These are phyloP conservation scores for Rhizomys pruinosus DNA, from an alignment of 2,113 vertebrate genomes.

Conservation along the genomic window DNA sequence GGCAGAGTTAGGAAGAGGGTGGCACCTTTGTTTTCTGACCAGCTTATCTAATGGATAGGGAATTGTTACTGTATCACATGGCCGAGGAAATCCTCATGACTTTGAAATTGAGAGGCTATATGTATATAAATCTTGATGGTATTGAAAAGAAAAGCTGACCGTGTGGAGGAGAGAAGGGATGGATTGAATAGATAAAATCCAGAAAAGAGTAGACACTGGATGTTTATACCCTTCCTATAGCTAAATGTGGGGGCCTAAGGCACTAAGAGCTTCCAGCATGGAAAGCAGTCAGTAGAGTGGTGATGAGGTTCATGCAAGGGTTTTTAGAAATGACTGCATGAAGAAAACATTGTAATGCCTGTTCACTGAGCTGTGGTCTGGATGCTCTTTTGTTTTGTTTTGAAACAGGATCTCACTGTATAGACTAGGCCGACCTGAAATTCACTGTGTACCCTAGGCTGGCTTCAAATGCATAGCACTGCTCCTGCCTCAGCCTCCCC, in stretches of 20 bases:
- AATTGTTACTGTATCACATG: slow-evolving; percentile 15
- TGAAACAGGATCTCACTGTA: background rate
- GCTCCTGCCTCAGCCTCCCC: background rate
- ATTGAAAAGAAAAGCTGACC: background rate
- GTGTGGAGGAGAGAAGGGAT: background rate
- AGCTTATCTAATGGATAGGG: slow-evolving; percentile 9
- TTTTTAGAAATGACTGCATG: background rate
- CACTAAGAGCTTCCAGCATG: background rate
- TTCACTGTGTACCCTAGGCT: background rate
- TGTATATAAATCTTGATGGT: background rate
- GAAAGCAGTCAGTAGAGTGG: background rate
- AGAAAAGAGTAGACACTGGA: background rate
- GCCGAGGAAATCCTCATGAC: background rate
- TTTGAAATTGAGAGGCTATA: background rate
- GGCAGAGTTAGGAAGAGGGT: slow-evolving; percentile 16
- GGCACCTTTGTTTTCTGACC: slow-evolving; percentile 19
- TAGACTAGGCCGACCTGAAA: background rate
- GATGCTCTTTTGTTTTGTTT: background rate
- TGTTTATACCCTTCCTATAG: background rate
- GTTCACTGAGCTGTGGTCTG: background rate
- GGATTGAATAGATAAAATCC: slow-evolving; percentile 20
- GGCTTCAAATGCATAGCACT: background rate
- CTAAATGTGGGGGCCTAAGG: background rate
- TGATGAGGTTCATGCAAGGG: background rate
- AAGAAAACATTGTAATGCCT: slow-evolving; percentile 35